Conservation (phyloP, 2,797 vertebrate genomes). For the Gallinago nigripennis region DNA sequence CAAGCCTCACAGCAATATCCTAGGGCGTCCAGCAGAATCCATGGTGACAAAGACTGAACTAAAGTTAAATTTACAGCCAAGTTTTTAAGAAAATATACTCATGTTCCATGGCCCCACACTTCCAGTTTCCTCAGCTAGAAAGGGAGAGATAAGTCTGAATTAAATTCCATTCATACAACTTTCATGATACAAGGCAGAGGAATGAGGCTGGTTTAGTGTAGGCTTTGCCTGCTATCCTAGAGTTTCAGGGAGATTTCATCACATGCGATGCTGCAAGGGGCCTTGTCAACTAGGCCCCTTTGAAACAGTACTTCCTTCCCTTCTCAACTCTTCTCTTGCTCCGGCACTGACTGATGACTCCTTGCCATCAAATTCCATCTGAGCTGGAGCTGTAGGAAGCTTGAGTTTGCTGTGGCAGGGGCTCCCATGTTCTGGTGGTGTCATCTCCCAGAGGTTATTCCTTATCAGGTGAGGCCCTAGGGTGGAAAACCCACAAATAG, state of each 20-base stretch:
- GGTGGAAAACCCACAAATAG: neutral
- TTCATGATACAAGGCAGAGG: too few species aligned
- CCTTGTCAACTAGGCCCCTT: neutral
- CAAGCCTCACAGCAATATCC: too few species aligned
- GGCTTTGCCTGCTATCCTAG: neutral
- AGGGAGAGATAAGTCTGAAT: too few species aligned
- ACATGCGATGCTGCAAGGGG: neutral
- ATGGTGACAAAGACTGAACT: too few species aligned
- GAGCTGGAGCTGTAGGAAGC: neutral
- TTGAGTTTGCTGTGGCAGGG: neutral
- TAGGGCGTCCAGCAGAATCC: too few species aligned
- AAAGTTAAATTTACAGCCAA: too few species aligned
- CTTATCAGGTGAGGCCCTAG: neutral
- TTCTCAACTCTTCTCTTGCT: neutral
- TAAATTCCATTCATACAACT: too few species aligned
- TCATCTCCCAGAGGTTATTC: neutral
- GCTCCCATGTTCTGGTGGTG: neutral
- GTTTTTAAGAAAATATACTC: too few species aligned
- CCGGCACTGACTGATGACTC: too few species aligned
- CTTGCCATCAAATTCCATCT: neutral
- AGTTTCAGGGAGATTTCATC: neutral
- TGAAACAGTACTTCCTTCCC: neutral
- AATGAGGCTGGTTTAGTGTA: too few species aligned
- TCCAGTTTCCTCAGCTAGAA: too few species aligned
- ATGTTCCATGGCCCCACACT: too few species aligned